These are phyloP conservation scores for Euclidia mi DNA, from an alignment of 2,888 invertebrate species.

Conservation along the genomic window DNA sequence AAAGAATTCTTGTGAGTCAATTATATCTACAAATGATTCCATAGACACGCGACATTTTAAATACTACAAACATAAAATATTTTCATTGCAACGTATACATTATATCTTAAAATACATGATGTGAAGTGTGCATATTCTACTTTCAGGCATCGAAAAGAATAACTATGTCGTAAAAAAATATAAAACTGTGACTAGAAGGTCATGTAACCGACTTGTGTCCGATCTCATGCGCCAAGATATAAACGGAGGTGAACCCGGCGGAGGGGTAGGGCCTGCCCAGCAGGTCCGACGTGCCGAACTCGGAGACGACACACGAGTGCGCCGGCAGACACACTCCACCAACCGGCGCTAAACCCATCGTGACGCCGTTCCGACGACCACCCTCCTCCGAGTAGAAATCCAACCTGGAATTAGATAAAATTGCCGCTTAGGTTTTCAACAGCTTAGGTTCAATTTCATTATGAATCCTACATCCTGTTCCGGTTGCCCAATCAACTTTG, in stretches of 20 bases:
- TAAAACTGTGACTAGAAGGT: constrained; percentile 1
- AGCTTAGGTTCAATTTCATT: too few relatives aligned
- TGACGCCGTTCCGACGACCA: constrained; percentile 92
- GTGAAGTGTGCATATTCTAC: too few relatives aligned
- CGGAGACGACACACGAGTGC: constrained; percentile 94
- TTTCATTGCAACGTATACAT: too few relatives aligned
- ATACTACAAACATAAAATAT: too few relatives aligned
- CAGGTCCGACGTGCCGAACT: constrained; percentile 93
- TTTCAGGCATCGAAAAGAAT: too few relatives aligned
- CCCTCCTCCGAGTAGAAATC: constrained; percentile 94
- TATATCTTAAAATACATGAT: too few relatives aligned
- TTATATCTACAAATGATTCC: not conserved
- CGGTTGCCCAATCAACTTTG: too few relatives aligned
- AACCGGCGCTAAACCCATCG: constrained; percentile 95
- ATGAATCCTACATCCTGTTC: too few relatives aligned
- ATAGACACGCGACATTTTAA: too few relatives aligned
- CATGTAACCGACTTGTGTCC: constrained; percentile 93
- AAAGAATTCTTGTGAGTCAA: not conserved
- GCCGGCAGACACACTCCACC: constrained; percentile 93
- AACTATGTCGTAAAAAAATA: too few relatives aligned
- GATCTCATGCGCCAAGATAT: constrained; percentile 95
- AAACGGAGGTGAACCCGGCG: constrained; percentile 95
- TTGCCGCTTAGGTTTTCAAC: constrained; percentile 2
- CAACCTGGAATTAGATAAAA: constrained; percentile 81
- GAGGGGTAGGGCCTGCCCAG: constrained; percentile 95